These are phyloP conservation scores for Loxodonta africana DNA, from an alignment of 2,113 vertebrate genomes.

Conservation along the genomic window DNA sequence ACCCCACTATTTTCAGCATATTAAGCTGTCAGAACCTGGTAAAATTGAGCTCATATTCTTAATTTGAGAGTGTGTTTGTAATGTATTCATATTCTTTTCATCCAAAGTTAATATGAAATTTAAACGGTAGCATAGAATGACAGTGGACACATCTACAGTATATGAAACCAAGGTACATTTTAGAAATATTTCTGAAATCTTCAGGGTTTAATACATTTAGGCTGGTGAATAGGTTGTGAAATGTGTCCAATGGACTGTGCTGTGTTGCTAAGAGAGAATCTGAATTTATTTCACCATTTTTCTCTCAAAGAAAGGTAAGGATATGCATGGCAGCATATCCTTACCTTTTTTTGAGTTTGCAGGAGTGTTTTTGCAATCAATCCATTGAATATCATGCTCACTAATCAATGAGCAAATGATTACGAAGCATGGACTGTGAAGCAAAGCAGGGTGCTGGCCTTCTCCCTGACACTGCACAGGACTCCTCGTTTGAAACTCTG, in stretches of 20 bases:
- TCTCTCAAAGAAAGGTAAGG: too few species aligned
- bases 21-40: conserved; percentile 72
- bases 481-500: conserved; percentile 46
- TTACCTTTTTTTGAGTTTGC: conserved; percentile 55
- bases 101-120: conserved; percentile 30
- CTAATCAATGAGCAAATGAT: conserved; percentile 66
- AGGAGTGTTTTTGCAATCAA: neutral
- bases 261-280: neutral
- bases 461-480: neutral
- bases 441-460: neutral
- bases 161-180: conserved; percentile 27
- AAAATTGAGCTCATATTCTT: conserved; percentile 63
- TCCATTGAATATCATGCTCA: conserved; percentile 7
- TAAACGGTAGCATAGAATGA: conserved; percentile 36
- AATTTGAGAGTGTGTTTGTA: conserved; percentile 63
- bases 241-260: neutral
- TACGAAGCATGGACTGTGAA: conserved; percentile 45
- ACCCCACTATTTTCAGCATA: conserved; percentile 76
- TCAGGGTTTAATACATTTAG: neutral
- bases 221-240: neutral
- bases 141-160: neutral
- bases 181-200: neutral
- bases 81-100: conserved; percentile 58
- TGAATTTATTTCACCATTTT: neutral
- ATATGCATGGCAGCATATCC: neutral